These are phyloP conservation scores for Acromyrmex echinatior DNA, from an alignment of 1,140 invertebrate genomes.

Conservation along the genomic window DNA sequence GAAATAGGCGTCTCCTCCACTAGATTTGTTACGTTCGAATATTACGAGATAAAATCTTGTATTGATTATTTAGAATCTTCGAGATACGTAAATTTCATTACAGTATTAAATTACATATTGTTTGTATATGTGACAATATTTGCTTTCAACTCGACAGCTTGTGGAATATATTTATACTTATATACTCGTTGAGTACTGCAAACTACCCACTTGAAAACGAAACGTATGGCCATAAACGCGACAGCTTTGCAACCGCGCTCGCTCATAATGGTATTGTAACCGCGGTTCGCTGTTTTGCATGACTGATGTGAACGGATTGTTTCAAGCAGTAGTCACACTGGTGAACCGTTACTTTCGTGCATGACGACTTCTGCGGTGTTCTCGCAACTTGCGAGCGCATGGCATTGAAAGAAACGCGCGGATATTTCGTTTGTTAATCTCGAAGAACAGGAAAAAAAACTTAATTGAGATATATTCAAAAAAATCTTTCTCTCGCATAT, in stretches of 20 bases:
- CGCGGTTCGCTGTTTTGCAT: constrained; percentile 46
- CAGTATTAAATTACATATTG: constrained; percentile 44
- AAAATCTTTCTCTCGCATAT: too few relatives aligned
- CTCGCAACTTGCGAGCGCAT: not conserved
- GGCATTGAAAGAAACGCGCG: not conserved
- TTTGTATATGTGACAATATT: constrained; percentile 5
- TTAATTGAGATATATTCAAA: too few relatives aligned
- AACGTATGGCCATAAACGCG: constrained; percentile 44
- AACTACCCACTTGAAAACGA: constrained; percentile 37
- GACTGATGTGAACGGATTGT: constrained; percentile 50
- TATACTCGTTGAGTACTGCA: constrained; percentile 12
- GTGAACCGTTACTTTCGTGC: constrained; percentile 49
- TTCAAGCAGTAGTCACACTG: constrained; percentile 49
- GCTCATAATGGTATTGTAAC: constrained; percentile 51
- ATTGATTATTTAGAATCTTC: not conserved
- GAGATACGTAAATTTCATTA: constrained; percentile 16
- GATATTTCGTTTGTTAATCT: not conserved
- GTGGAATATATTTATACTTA: constrained; percentile 19
- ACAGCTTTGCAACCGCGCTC: constrained; percentile 41
- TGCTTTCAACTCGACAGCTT: constrained; percentile 22
- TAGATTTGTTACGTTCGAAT: not conserved
- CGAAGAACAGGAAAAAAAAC: not conserved
- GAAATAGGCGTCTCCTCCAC: not conserved
- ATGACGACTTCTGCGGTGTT: constrained; percentile 27
- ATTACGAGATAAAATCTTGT: not conserved